Evolutionary conservation across 2,888 invertebrate species (phyloP), one percentile per base, ranked within the genome.

Genomic region (Oasisia sp.): DNA sequence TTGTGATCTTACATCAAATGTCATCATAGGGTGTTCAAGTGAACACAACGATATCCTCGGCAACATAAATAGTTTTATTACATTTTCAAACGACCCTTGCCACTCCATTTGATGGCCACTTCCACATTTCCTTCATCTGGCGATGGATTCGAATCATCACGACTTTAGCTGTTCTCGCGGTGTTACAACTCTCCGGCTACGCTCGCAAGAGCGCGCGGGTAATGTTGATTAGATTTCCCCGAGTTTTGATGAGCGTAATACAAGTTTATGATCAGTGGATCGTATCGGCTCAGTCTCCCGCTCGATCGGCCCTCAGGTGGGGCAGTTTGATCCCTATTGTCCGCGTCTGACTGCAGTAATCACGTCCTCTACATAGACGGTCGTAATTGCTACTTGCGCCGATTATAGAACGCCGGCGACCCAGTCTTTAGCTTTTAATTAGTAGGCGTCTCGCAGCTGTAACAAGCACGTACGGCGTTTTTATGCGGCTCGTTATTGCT

Each of bases 191-290:
- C n/a, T 27, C 7, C 74, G 74, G n/a, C 27, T n/a, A 74, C 27
- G 27, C 74, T 74, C 27, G 74, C 74, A 74, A 27, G 7, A 27
- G 74, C 74, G 74, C 74, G n/a, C 74, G 7, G 19, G 27, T 74
- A 74, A 74, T n/a, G 74, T n/a, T 74, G 74, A 74, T 74, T 74
- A 74, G 74, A 74, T 74, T 74, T 74, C n/a, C 38, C 74, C n/a
- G 27, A 74, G 27, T 74, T 74, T 74, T 74, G 74, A 74, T 74
- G 74, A n/a, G 74, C 74, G 74, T 19, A 74, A 74, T 74, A n/a
- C 74, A 74, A 74, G 74, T 74, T 74, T 74, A 74, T 74, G 74
- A 74, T 74, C 27, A 19, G 74, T 27, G n/a, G 74, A 27, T 74
- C 27, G 0, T 12, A 27, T 74, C 74, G 74, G 5, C 19, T 74